Evolutionary conservation across 2,113 vertebrate species (phyloP).

Genomic region (Marcusenius ussheri): DNA sequence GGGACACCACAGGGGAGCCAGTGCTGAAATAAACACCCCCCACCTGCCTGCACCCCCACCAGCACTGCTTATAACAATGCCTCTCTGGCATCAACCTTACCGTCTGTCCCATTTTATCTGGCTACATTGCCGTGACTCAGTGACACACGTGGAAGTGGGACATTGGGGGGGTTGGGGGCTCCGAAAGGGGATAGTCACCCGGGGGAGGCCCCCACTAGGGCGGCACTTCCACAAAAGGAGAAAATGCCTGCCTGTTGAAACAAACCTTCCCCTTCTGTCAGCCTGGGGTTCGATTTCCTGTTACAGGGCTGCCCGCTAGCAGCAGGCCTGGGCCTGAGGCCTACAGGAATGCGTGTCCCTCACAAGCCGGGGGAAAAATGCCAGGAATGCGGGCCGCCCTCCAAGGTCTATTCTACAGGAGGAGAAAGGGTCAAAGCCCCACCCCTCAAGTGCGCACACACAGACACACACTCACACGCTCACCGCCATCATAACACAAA

Average conservation of each 20-base stretch:
- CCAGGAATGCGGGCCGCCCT: constrained; percentile 37
- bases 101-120: not conserved
- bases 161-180: not conserved
- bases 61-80: not conserved
- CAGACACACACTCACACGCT: not conserved
- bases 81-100: not conserved
- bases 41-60: not conserved
- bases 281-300: constrained; percentile 43
- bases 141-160: not conserved
- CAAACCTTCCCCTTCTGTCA: constrained; percentile 50
- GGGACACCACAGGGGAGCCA: not conserved
- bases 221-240: constrained; percentile 55
- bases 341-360: constrained; percentile 34
- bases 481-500: not conserved
- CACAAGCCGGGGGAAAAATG: constrained; percentile 28
- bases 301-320: constrained; percentile 27
- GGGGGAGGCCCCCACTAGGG: constrained; percentile 17
- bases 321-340: constrained; percentile 19
- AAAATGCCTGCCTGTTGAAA: constrained; percentile 53
- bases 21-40: not conserved
- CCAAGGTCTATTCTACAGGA: constrained; percentile 42
- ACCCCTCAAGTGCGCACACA: not conserved
- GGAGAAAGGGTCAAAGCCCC: constrained; percentile 28
- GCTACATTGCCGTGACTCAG: not conserved
- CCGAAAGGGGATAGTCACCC: constrained; percentile 26